Percentiles rank a stretch among this genome's conserved stretches.
phyloP scores from a whole-genome alignment of 2,888 invertebrate genomes.

The Leptinotarsa juncta region DNA sequence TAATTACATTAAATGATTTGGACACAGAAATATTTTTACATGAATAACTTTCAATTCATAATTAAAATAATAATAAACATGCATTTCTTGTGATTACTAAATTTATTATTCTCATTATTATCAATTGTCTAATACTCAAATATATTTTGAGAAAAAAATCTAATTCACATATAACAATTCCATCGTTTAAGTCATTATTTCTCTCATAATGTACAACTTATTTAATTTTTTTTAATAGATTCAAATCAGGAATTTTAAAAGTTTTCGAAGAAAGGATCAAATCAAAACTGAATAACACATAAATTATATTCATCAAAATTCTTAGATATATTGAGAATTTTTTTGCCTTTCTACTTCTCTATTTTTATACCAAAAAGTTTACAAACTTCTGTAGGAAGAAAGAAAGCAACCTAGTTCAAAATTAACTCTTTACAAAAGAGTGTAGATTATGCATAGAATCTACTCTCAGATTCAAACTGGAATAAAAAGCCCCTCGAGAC shows the following conservation, averaged over 20 bases:
- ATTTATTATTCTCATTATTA: background rate
- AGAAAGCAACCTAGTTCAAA: too few species aligned
- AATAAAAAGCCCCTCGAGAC: too few species aligned
- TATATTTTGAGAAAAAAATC: background rate
- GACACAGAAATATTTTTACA: background rate
- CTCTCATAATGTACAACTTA: background rate
- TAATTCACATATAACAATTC: background rate
- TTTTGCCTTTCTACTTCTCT: too few species aligned
- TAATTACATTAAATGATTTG: background rate
- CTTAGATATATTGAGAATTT: background rate
- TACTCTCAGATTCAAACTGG: too few species aligned
- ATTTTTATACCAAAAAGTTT: too few species aligned
- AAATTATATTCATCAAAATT: background rate
- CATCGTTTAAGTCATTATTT: background rate
- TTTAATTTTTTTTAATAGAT: background rate
- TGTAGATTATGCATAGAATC: too few species aligned
- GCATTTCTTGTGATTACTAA: too few species aligned
- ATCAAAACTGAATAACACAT: background rate
- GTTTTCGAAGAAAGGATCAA: background rate
- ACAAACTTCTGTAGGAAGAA: too few species aligned
- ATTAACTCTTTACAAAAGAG: too few species aligned
- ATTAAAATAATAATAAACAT: too few species aligned
- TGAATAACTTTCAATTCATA: background rate
- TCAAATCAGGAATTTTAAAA: background rate
- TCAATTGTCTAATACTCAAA: background rate